Percentiles rank a stretch among this genome's conserved stretches.
Evolutionary conservation across 1,140 invertebrate species (phyloP).

Genomic region (Diabrotica virgifera): DNA sequence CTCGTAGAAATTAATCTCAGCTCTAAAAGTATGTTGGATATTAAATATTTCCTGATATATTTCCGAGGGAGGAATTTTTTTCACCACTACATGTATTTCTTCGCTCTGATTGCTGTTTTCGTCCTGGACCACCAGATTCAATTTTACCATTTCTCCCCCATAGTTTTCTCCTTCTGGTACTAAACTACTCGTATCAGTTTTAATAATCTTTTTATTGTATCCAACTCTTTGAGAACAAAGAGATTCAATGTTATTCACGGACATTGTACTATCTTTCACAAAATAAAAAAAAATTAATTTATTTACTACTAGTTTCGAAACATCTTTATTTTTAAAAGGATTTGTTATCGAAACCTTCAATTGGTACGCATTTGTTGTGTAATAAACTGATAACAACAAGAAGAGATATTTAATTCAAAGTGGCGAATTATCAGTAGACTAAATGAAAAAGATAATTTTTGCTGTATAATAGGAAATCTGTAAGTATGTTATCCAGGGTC

Average conservation of each 20-base stretch:
- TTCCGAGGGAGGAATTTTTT: slow-evolving; percentile 43
- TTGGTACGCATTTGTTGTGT: no score
- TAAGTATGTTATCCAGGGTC: no score
- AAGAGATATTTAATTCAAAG: no score
- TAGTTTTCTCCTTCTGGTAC: slow-evolving; percentile 19
- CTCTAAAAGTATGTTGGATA: slow-evolving; percentile 47
- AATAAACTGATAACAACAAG: no score
- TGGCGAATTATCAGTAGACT: no score
- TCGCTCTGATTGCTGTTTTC: not conserved
- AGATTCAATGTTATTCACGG: slow-evolving; percentile 1
- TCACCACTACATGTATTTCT: slow-evolving; percentile 14
- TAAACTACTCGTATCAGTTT: slow-evolving; percentile 2
- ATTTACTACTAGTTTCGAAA: no score
- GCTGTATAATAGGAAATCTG: no score
- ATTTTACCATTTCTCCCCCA: slow-evolving; percentile 14
- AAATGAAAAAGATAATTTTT: no score
- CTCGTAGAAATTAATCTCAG: slow-evolving; percentile 29
- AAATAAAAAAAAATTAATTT: no score
- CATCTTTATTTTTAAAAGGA: no score
- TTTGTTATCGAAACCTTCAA: no score
- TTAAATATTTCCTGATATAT: slow-evolving; percentile 46
- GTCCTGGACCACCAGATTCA: not conserved
- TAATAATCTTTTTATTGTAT: slow-evolving; percentile 4
- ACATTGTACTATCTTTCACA: not conserved
- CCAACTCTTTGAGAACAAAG: not conserved